These are phyloP conservation scores for Dasypogon diadema DNA, from an alignment of 2,888 invertebrate genomes.

Conservation along the genomic window DNA sequence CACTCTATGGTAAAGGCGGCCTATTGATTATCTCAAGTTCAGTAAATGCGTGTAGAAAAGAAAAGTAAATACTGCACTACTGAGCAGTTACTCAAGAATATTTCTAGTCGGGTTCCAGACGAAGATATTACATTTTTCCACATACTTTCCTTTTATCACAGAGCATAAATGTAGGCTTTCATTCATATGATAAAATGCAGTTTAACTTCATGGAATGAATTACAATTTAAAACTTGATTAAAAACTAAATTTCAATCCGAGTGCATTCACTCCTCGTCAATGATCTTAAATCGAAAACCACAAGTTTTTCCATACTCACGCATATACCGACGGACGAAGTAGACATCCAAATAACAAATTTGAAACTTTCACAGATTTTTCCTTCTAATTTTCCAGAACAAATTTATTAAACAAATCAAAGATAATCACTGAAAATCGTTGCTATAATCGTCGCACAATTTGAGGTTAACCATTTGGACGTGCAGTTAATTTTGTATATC, in stretches of 20 bases:
- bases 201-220: not conserved
- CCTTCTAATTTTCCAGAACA: slow-evolving; percentile 1
- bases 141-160: no score
- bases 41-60: not conserved
- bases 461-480: slow-evolving; percentile 15
- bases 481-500: not conserved
- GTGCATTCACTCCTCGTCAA: no score
- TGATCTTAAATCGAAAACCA: no score
- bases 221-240: not conserved
- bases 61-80: not conserved
- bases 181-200: no score
- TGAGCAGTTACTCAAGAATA: no score
- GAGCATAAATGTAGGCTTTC: no score
- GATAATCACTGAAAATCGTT: slow-evolving; percentile 4
- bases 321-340: not conserved
- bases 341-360: slow-evolving; percentile 21
- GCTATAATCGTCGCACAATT: not conserved
- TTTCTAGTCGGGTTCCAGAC: no score
- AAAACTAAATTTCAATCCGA: not conserved
- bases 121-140: no score
- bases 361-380: not conserved
- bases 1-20: not conserved
- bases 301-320: not conserved
- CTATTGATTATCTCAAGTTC: not conserved
- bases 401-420: not conserved